Conservation (phyloP, 2,113 vertebrate genomes). For the Nanorana parkeri region DNA sequence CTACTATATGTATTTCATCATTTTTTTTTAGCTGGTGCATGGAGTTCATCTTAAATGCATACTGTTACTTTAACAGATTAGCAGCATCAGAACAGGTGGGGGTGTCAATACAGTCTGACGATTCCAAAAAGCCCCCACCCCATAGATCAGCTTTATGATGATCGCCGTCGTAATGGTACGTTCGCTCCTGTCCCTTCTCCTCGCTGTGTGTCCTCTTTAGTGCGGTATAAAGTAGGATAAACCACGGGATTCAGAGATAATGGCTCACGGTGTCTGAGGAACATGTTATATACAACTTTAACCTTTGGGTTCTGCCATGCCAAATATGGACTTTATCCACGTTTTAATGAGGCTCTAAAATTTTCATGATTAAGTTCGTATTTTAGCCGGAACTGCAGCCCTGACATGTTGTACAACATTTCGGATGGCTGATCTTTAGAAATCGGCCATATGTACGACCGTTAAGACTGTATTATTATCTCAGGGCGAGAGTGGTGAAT, state of each 20-base stretch:
- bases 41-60: too few relatives aligned
- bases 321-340: slow-evolving; percentile 77
- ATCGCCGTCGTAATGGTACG: slow-evolving; percentile 35
- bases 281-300: slow-evolving; percentile 75
- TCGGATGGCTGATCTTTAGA: slow-evolving; percentile 76
- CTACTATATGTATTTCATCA: too few relatives aligned
- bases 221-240: slow-evolving; percentile 46
- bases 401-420: slow-evolving; percentile 82
- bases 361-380: slow-evolving; percentile 74
- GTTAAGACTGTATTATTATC: slow-evolving; percentile 51
- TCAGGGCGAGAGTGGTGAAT: slow-evolving; percentile 10
- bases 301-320: slow-evolving; percentile 76
- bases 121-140: not conserved
- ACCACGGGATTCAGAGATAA: slow-evolving; percentile 65
- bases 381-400: slow-evolving; percentile 78
- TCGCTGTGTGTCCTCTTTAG: slow-evolving; percentile 9
- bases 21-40: too few relatives aligned
- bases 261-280: slow-evolving; percentile 60
- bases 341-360: slow-evolving; percentile 83
- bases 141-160: slow-evolving; percentile 41
- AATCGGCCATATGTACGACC: slow-evolving; percentile 65
- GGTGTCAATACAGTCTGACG: slow-evolving; percentile 15
- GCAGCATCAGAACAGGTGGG: not conserved
- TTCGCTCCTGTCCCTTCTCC: not conserved
- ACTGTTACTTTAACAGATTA: too few relatives aligned